phyloP scores from a whole-genome alignment of 2,888 invertebrate species.

The Aphidoletes aphidimyza region DNA sequence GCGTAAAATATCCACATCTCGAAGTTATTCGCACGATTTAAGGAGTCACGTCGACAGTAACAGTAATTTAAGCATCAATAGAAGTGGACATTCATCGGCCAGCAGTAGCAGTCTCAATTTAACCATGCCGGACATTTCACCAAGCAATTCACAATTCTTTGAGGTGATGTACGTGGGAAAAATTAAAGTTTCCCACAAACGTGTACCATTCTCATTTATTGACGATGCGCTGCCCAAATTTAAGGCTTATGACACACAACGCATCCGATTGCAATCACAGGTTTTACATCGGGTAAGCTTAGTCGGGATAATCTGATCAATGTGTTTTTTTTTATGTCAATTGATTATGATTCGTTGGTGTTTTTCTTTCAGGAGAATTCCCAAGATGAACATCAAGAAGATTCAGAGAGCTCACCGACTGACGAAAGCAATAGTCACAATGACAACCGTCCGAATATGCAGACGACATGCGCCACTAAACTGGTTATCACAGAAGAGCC shows the following conservation, averaged over 20 bases:
- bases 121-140: constrained; percentile 74
- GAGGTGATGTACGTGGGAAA: constrained; percentile 93
- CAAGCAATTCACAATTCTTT: constrained; percentile 88
- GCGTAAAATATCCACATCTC: constrained; percentile 65
- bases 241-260: constrained; percentile 80
- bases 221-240: constrained; percentile 91
- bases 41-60: constrained; percentile 58
- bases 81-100: background rate
- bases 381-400: background rate
- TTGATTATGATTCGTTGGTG: too few species aligned
- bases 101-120: background rate
- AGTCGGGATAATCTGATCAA: too few species aligned
- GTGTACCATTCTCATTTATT: constrained; percentile 87
- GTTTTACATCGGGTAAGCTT: background rate
- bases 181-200: constrained; percentile 86
- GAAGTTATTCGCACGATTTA: constrained; percentile 63
- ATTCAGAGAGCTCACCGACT: background rate
- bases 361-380: background rate
- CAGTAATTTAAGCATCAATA: constrained; percentile 61
- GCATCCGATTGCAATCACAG: constrained; percentile 62
- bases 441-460: background rate
- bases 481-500: background rate
- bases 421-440: background rate
- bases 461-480: too few species aligned
- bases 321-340: too few species aligned